Base-by-base conservation (phyloP, 1,140 invertebrate genomes). In the Nasonia longicornis region DNA sequence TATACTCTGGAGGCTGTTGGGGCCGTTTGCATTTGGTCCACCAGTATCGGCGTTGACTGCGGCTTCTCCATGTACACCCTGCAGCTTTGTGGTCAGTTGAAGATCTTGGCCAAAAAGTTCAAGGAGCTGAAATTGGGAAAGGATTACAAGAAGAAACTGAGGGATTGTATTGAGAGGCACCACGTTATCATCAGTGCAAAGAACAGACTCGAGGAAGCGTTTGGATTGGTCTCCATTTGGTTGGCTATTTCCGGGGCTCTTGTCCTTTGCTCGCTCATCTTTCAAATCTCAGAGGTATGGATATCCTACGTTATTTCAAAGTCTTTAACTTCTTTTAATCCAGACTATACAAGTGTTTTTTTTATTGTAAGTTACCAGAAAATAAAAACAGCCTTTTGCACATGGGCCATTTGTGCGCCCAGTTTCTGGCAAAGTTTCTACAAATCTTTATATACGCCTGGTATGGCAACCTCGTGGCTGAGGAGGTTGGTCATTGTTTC, bases 391-490 rank as follows among this genome's bases (percentile, higher is more conserved):
- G 38, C 38, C 0, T 42, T 42, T 42, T 7, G 8, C 38, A 8
- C 38, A 42, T 42, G 38, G 38, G 38, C 8, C 38, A 42, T 42
- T 42, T 42, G 38, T 42, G 38, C 8, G 38, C 38, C 38, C 38
- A 42, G 38, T 42, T 42, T 42, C 38, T 42, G 38, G 38, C 38
- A 1, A 42, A 42, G 1, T 42, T 42, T 42, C 6, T 42, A 42
- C 38, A 42, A 42, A 42, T 42, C 7, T 42, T 42, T 7, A 42
- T 42, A 8, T 42, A 42, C 38, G 7, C 38, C 38, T 42, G 38
- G 38, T 42, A 42, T 42, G 72, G 72, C 2, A 67, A 80, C n/a
- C 2, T 80, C 2, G 52, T 80, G 3, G 10, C 72, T 11, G 79
- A 71, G n/a, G 79, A 75, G 29, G 72, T 75, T 38, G 69, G 38